phyloP scores from a whole-genome alignment of 1,140 invertebrate genomes.

The Proctacanthus coquilletti region DNA sequence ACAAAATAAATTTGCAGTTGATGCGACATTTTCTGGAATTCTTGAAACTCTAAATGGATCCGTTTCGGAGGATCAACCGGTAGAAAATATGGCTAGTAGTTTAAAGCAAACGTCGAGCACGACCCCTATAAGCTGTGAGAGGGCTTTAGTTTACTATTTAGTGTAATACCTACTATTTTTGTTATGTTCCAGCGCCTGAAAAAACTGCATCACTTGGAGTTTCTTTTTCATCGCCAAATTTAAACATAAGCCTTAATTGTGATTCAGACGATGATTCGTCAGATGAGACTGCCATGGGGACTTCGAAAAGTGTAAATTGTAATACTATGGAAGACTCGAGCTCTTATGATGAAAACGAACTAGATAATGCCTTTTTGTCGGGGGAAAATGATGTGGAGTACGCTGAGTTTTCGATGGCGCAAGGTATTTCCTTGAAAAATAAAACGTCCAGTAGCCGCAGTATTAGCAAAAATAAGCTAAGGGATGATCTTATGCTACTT shows the following conservation, averaged over 20 bases:
- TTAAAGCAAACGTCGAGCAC: neutral
- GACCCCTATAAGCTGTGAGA: neutral
- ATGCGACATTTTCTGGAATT: constrained; percentile 1
- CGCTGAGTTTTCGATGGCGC: constrained; percentile 41
- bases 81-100: neutral
- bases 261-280: constrained; percentile 1
- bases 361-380: constrained; percentile 44
- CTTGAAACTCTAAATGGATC: constrained; percentile 1
- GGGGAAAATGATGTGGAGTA: constrained; percentile 60
- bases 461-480: neutral
- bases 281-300: no score
- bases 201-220: neutral
- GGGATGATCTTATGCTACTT: constrained; percentile 9
- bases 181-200: no score
- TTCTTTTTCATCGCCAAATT: constrained; percentile 8
- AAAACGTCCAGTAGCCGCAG: constrained; percentile 6
- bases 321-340: constrained; percentile 3
- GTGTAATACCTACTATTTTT: neutral
- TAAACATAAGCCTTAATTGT: constrained; percentile 2
- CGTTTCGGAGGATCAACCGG: neutral
- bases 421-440: constrained; percentile 19
- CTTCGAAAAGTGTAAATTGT: no score
- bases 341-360: constrained; percentile 55
- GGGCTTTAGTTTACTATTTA: neutral
- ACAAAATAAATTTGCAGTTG: neutral